These are phyloP conservation scores for Harlomillsia oculata DNA, from an alignment of 1,140 invertebrate species.

Conservation along the genomic window DNA sequence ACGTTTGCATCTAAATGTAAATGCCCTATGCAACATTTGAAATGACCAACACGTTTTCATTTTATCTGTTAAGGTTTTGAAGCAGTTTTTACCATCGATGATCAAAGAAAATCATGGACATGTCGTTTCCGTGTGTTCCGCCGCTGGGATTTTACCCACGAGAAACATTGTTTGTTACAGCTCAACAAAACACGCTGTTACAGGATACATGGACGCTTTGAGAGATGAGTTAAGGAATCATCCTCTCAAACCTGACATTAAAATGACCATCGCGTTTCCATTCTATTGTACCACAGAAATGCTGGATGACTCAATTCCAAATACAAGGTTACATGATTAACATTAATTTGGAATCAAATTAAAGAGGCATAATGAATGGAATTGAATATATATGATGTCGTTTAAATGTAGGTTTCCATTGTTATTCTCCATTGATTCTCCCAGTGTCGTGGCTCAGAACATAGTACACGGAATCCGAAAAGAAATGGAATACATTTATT, in stretches of 20 bases:
- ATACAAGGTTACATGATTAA: conserved; percentile 25
- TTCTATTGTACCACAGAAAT: conserved; percentile 35
- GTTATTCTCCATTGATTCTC: conserved; percentile 30
- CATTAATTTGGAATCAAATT: background rate
- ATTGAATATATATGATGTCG: background rate
- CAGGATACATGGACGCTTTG: conserved; percentile 30
- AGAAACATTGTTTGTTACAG: conserved; percentile 28
- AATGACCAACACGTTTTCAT: background rate
- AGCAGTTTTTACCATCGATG: conserved; percentile 27
- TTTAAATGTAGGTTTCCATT: conserved; percentile 26
- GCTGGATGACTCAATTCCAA: conserved; percentile 27
- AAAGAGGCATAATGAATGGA: background rate
- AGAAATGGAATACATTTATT: conserved; percentile 32
- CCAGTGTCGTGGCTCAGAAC: conserved; percentile 23
- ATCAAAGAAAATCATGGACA: conserved; percentile 24
- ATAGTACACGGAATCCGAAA: conserved; percentile 26
- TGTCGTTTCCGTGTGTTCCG: conserved; percentile 30
- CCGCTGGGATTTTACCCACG: conserved; percentile 31
- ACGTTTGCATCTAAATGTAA: too few relatives aligned
- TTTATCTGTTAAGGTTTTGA: conserved; percentile 12
- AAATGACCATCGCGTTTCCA: conserved; percentile 31
- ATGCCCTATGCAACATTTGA: too few relatives aligned
- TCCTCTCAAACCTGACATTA: conserved; percentile 28
- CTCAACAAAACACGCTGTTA: conserved; percentile 32
- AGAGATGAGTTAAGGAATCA: conserved; percentile 31